These are phyloP conservation scores for Melanotus villosus DNA, from an alignment of 2,888 invertebrate species.

Conservation along the genomic window DNA sequence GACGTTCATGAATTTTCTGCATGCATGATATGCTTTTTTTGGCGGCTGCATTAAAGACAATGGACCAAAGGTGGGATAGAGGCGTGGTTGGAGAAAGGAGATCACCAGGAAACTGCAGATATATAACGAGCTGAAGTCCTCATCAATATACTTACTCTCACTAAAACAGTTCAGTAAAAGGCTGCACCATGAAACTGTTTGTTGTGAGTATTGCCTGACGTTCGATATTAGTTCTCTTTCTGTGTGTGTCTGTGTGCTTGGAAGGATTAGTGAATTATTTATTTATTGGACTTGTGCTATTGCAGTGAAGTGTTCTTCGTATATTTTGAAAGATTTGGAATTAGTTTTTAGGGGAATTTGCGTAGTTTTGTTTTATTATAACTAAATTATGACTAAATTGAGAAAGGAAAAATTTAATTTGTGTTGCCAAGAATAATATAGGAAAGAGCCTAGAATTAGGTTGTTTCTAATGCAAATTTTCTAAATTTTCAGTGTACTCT, in stretches of 20 bases:
- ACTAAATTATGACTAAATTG: too few species aligned
- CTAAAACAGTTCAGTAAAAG: constrained; percentile 52
- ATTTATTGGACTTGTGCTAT: constrained; percentile 1
- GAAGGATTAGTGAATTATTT: constrained; percentile 14
- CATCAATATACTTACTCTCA: constrained; percentile 57
- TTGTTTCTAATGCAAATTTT: not conserved
- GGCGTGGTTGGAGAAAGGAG: constrained; percentile 64
- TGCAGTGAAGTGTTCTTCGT: constrained; percentile 2
- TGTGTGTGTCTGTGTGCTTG: constrained; percentile 9
- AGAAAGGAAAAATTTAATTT: too few species aligned
- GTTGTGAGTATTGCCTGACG: constrained; percentile 58
- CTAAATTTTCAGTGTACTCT: constrained; percentile 21
- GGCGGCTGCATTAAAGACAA: constrained; percentile 31
- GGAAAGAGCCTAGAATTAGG: not conserved
- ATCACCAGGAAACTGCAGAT: constrained; percentile 61
- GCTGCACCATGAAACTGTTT: constrained; percentile 60
- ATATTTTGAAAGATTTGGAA: too few species aligned
- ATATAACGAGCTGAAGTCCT: constrained; percentile 61
- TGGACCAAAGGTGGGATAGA: constrained; percentile 38
- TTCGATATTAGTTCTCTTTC: too few species aligned
- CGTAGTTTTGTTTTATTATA: too few species aligned
- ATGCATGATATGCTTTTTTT: constrained; percentile 31
- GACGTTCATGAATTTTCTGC: constrained; percentile 5
- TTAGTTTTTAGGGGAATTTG: too few species aligned
- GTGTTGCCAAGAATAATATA: too few species aligned